These are phyloP conservation scores for Drosophila pseudotalamancana DNA, from an alignment of 2,888 invertebrate genomes.

Conservation along the genomic window DNA sequence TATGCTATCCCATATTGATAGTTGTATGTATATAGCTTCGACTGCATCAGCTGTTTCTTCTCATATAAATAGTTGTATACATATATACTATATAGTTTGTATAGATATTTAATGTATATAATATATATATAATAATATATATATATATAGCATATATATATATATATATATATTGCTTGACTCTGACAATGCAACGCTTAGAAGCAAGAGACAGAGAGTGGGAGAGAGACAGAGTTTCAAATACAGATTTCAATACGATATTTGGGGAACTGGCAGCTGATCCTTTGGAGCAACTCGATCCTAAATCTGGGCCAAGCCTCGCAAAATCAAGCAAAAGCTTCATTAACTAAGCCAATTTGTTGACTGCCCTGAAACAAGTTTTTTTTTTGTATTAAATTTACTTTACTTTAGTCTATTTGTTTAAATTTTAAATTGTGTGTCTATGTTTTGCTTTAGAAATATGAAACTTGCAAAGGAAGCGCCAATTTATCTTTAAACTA, in stretches of 20 bases:
- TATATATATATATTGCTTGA: constrained; percentile 67
- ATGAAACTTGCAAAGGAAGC: constrained; percentile 81
- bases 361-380: constrained; percentile 50
- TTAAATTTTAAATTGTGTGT: constrained; percentile 40
- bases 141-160: constrained; percentile 24
- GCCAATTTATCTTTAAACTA: constrained; percentile 71
- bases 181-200: constrained; percentile 76
- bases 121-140: constrained; percentile 17
- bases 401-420: constrained; percentile 26
- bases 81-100: constrained; percentile 64
- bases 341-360: constrained; percentile 20
- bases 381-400: neutral
- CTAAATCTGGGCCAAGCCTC: constrained; percentile 16
- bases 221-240: constrained; percentile 42
- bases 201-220: constrained; percentile 69
- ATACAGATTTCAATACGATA: constrained; percentile 28
- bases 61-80: constrained; percentile 75
- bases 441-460: constrained; percentile 63
- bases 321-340: constrained; percentile 57
- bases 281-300: constrained; percentile 8
- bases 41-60: constrained; percentile 38
- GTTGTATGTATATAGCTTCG: constrained; percentile 59
- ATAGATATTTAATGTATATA: constrained; percentile 65
- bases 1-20: constrained; percentile 74
- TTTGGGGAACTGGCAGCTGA: constrained; percentile 33